A percentile compares a stretch with the other conserved stretches of the same genome.
Evolutionary conservation across 2,888 invertebrate species (phyloP).

Genomic region (Oscheius sp.): DNA sequence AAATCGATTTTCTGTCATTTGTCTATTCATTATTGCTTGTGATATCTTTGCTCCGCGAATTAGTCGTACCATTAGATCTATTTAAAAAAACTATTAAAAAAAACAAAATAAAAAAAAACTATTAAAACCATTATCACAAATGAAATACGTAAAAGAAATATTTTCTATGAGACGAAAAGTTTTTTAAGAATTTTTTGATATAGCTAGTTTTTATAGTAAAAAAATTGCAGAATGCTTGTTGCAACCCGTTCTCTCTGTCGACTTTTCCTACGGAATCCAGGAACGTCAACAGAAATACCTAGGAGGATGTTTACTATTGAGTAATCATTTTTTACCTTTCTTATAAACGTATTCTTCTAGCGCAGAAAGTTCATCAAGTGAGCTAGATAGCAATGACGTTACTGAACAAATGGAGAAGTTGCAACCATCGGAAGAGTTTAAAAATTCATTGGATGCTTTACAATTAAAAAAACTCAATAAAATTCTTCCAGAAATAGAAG

Average conservation of each 20-base stretch:
- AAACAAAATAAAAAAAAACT: neutral
- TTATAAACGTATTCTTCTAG: neutral
- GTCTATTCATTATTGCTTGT: slow-evolving; percentile 16
- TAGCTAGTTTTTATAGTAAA: neutral
- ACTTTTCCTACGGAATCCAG: no score
- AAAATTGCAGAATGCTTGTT: neutral
- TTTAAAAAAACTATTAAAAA: neutral
- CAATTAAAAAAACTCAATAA: slow-evolving; percentile 23
- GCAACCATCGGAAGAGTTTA: slow-evolving; percentile 31
- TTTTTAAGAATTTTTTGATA: no score
- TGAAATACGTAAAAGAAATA: neutral
- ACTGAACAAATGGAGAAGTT: neutral
- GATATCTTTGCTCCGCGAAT: slow-evolving; percentile 19
- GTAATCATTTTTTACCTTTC: neutral
- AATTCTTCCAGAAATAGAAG: slow-evolving; percentile 38
- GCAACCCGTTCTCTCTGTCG: no score
- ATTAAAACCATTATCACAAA: neutral
- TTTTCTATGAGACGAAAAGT: no score
- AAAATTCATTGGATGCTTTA: slow-evolving; percentile 8
- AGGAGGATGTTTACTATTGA: neutral
- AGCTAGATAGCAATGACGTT: neutral
- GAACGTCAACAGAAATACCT: no score
- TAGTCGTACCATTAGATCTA: slow-evolving; percentile 16
- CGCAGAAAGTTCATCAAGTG: neutral
- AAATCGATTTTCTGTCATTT: slow-evolving; percentile 7